A percentile compares a stretch with the other conserved stretches of the same genome.
These are phyloP conservation scores for Tapirus terrestris DNA, from an alignment of 2,113 vertebrate species.

Conservation along the genomic window DNA sequence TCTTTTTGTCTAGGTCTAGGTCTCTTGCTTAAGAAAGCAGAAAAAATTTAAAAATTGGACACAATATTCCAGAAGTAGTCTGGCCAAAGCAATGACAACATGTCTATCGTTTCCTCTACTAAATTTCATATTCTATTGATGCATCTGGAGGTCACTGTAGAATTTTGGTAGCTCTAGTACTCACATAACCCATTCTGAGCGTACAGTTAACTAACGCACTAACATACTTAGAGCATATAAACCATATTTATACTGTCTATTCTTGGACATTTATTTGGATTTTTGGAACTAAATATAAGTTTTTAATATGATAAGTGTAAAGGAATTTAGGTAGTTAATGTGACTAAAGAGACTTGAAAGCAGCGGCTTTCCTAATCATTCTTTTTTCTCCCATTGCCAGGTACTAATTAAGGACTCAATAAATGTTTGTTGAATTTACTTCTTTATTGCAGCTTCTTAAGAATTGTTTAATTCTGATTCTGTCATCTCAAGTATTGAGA, in stretches of 20 bases:
- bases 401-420: background rate
- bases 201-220: background rate
- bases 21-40: background rate
- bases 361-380: background rate
- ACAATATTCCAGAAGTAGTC: background rate
- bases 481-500: background rate
- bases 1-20: accelerated
- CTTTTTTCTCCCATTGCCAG: background rate
- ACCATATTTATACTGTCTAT: background rate
- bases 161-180: background rate
- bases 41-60: background rate
- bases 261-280: background rate
- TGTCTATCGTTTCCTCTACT: background rate
- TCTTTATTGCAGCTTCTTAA: background rate
- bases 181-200: background rate
- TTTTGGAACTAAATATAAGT: background rate
- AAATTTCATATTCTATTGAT: background rate
- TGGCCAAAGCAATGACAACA: background rate
- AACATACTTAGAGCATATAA: background rate
- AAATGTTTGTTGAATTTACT: background rate
- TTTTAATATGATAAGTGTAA: background rate
- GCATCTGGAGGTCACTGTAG: background rate
- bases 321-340: background rate
- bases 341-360: background rate
- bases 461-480: background rate